Conservation (phyloP, 2,797 vertebrate species). For the Oryzias sinensis region DNA sequence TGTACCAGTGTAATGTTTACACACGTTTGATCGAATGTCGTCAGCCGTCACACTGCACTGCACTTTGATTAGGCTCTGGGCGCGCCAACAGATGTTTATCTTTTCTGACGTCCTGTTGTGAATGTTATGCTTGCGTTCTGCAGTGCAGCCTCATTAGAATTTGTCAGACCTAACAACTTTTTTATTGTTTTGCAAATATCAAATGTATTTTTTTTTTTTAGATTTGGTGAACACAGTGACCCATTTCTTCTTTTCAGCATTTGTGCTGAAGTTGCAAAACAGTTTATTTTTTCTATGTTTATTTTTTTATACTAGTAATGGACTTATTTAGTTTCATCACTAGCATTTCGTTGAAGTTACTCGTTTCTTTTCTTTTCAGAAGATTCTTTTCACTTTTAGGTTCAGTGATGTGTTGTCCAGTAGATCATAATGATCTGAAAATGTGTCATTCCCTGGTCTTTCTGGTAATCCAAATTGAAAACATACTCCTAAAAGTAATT, state of each 20-base stretch:
- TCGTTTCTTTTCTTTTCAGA: too few species aligned
- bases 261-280: neutral
- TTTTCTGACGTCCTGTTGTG: constrained; percentile 26
- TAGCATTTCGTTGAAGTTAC: too few species aligned
- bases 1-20: constrained; percentile 46
- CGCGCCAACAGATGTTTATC: constrained; percentile 58
- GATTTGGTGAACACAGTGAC: constrained; percentile 1
- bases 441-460: too few species aligned
- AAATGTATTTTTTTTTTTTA: neutral
- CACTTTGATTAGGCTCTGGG: constrained; percentile 56
- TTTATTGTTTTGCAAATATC: neutral
- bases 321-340: neutral
- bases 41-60: constrained; percentile 51
- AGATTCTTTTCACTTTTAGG: too few species aligned
- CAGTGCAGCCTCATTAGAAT: constrained; percentile 2
- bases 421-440: too few species aligned
- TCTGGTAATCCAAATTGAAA: too few species aligned
- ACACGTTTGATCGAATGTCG: constrained; percentile 55
- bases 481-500: too few species aligned
- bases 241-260: constrained; percentile 4
- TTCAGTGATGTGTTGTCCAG: too few species aligned
- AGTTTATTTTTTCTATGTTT: constrained; percentile 8
- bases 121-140: constrained; percentile 14
- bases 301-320: constrained; percentile 14
- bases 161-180: constrained; percentile 1